Conservation (phyloP, 2,888 invertebrate species). For the Mesopsocus fuscifrons region DNA sequence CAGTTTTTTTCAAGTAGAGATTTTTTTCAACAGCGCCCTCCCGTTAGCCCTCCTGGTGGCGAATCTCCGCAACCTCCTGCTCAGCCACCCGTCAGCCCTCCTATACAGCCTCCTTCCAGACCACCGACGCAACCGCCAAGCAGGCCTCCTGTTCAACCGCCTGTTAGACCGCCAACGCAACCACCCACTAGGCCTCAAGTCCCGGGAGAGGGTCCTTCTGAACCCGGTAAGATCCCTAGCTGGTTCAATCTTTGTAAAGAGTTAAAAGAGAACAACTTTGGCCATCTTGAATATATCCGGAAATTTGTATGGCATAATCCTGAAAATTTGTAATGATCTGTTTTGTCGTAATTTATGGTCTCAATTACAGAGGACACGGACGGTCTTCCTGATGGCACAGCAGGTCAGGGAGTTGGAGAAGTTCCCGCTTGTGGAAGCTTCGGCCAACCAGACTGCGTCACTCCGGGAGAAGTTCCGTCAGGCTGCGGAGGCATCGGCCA, state of each 20-base stretch:
- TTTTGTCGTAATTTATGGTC: neutral
- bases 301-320: too few relatives aligned
- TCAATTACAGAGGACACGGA: neutral
- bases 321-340: too few relatives aligned
- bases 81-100: neutral
- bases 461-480: conserved; percentile 14
- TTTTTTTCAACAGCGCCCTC: too few relatives aligned
- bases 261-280: too few relatives aligned
- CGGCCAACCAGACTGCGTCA: conserved; percentile 15
- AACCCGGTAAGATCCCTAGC: conserved; percentile 12
- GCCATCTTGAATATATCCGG: too few relatives aligned
- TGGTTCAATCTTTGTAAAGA: too few relatives aligned
- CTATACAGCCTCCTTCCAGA: conserved; percentile 26
- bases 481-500: neutral
- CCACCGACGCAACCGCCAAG: conserved; percentile 14
- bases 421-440: conserved; percentile 20
- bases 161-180: conserved; percentile 18
- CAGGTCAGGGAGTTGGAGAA: neutral
- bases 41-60: too few relatives aligned
- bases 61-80: neutral
- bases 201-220: too few relatives aligned
- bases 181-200: conserved; percentile 19
- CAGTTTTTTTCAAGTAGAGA: too few relatives aligned
- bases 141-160: conserved; percentile 19
- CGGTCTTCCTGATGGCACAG: neutral